Evolutionary conservation across 1,140 invertebrate genomes (phyloP).

Genomic region (Drosophila paulistorum): DNA sequence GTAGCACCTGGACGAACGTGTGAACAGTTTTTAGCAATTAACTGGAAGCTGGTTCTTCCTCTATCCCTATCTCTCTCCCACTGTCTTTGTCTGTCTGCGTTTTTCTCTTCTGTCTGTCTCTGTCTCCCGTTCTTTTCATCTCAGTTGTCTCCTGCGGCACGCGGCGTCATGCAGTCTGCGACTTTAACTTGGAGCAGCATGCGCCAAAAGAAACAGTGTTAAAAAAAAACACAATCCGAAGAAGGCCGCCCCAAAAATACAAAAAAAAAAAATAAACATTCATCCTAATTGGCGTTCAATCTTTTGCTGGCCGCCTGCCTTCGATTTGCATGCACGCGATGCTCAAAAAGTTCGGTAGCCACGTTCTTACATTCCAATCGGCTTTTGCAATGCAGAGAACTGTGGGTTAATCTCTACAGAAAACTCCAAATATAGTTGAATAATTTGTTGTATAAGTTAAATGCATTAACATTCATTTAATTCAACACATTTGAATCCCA

Average conservation of each 20-base stretch:
- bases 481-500: neutral
- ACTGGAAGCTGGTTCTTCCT: constrained; percentile 45
- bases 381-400: neutral
- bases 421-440: neutral
- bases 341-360: constrained; percentile 41
- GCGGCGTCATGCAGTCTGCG: constrained; percentile 77
- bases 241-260: constrained; percentile 41
- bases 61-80: constrained; percentile 1
- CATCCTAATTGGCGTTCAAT: constrained; percentile 80
- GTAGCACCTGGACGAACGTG: constrained; percentile 69
- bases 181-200: constrained; percentile 41
- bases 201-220: constrained; percentile 23
- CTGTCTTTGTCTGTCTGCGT: neutral
- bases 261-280: constrained; percentile 61
- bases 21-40: constrained; percentile 82
- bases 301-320: constrained; percentile 51
- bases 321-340: constrained; percentile 79
- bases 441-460: neutral
- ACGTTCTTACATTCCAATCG: constrained; percentile 49
- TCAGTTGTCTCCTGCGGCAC: constrained; percentile 36
- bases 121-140: neutral
- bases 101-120: neutral
- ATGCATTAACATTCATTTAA: neutral
- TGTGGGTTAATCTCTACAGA: neutral
- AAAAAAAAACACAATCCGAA: constrained; percentile 20